These are phyloP conservation scores for Eilema depressum DNA, from an alignment of 2,888 invertebrate genomes.

Conservation along the genomic window DNA sequence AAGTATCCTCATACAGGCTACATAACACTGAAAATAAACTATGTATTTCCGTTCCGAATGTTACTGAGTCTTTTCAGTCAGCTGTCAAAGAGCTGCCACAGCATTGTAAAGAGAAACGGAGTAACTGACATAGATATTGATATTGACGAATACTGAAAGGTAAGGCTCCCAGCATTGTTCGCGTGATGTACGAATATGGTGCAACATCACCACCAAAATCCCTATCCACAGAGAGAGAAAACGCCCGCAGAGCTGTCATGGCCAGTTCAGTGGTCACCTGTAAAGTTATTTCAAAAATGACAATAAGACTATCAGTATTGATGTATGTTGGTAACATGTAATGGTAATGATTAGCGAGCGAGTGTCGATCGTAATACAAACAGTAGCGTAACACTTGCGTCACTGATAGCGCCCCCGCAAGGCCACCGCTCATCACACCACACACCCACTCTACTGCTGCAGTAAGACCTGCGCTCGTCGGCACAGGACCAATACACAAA, in stretches of 20 bases:
- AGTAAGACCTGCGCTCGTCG: not conserved
- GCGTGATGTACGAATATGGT: no score
- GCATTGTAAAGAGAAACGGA: no score
- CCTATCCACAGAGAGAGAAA: no score
- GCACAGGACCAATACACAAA: not conserved
- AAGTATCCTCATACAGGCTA: no score
- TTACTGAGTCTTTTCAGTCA: no score
- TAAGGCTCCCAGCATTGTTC: no score
- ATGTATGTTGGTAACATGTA: not conserved
- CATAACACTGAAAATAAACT: not conserved
- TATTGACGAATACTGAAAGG: no score
- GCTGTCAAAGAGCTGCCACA: no score
- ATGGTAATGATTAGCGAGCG: slow-evolving; percentile 1
- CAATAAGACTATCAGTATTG: not conserved
- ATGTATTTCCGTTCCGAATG: not conserved
- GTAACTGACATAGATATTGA: no score
- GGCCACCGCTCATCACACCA: slow-evolving; percentile 17
- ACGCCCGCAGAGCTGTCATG: not conserved
- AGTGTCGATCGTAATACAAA: slow-evolving; percentile 16
- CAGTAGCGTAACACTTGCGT: slow-evolving; percentile 30
- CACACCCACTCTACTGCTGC: not conserved
- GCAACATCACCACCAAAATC: no score
- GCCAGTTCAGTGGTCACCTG: not conserved
- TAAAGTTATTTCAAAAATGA: not conserved
- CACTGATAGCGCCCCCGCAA: slow-evolving; percentile 25